A percentile compares a stretch with the other conserved stretches of the same genome.
phyloP scores from a whole-genome alignment of 2,113 vertebrate species.

The Pan paniscus region DNA sequence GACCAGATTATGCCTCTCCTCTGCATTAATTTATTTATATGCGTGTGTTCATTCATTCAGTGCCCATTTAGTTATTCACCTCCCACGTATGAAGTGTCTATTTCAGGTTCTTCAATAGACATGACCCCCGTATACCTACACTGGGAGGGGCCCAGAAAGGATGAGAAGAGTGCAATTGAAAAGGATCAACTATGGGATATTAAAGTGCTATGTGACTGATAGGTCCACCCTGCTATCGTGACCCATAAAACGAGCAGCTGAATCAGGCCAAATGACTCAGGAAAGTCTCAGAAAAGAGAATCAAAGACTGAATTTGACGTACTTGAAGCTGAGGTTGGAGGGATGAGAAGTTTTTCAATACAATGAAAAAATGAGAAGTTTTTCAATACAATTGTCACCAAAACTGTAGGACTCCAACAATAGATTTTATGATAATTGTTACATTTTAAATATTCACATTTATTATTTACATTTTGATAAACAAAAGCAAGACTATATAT shows the following conservation, averaged over 20 bases:
- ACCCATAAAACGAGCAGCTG: background rate
- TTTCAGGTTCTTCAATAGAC: background rate
- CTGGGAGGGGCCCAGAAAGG: background rate
- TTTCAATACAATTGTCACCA: background rate
- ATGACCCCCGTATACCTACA: background rate
- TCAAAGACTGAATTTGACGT: background rate
- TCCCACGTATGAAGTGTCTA: background rate
- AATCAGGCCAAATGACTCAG: too few species aligned
- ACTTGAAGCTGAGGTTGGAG: background rate
- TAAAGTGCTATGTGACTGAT: background rate
- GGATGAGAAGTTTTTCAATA: background rate
- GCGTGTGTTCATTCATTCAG: background rate
- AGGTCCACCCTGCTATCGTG: rapidly evolving
- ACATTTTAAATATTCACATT: background rate
- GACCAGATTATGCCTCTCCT: background rate
- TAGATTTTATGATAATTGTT: background rate
- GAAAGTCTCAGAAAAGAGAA: background rate
- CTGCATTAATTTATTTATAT: background rate
- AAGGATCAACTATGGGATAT: background rate
- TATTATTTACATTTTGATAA: background rate
- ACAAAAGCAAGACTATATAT: background rate
- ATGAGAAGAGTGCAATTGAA: background rate
- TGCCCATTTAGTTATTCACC: background rate
- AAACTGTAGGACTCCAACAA: background rate
- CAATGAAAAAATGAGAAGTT: background rate